Base-by-base conservation (phyloP, 1,140 invertebrate genomes). In the Trachymyrmex cornetzi region DNA sequence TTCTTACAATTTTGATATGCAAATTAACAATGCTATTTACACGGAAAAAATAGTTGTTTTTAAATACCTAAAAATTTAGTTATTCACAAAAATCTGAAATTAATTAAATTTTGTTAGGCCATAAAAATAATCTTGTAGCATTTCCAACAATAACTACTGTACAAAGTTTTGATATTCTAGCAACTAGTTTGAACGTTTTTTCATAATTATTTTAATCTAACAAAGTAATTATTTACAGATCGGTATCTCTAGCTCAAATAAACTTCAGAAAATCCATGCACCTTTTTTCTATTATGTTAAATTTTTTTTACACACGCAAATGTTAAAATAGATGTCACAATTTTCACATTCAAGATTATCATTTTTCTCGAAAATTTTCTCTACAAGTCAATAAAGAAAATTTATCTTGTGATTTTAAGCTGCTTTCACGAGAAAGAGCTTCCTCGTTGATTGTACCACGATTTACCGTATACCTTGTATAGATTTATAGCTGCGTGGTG, bases 401-500 rank as follows among this genome's bases (percentile, higher is more conserved):
- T 75, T 75, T 75, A 75, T 75, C 34, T 24, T 19, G n/a, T 16
- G 55, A 38, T 75, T 75, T 75, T 38, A 38, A 75, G 72, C 16
- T 59, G 53, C 55, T 77, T 77, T 48, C 38, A n/a, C 38, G 72
- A 75, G 72, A 19, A 59, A 75, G 55, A 55, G 55, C 38, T 61
- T 77, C 55, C n/a, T 77, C 55, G 55, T 16, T 34, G 55, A 57
- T 77, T 77, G 74, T 77, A 22, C 30, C 16, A 61, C 34, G 22
- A 77, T 77, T 77, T 77, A 61, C 55, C 22, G 22, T 59, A 24
- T n/a, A 44, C 30, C 16, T 14, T 77, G 34, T 57, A 59, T 38
- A 38, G 72, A 75, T 75, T 75, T 75, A 81, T 81, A 81, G 30
- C 16, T 16, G 22, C 14, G 34, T 27, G 66, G 50, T 44, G 22